Evolutionary conservation across 2,113 vertebrate genomes (phyloP), one percentile per base, ranked within the genome.

Genomic region (Halcyon senegalensis): DNA sequence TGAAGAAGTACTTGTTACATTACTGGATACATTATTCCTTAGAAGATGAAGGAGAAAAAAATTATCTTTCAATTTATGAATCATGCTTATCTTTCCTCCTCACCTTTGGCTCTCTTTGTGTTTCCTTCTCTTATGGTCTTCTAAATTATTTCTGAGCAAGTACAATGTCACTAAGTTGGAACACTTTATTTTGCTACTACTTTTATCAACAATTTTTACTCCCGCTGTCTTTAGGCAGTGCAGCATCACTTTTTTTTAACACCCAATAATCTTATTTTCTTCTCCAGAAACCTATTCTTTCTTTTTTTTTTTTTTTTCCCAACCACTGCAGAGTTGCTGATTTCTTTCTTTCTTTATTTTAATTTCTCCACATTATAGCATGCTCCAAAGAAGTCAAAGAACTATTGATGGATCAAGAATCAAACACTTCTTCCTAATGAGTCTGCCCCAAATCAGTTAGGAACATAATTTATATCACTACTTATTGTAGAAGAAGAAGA

Each of bases 71-170:
- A 97, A 87, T 97, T 97, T 97, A 95, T 95, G 96, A 98, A 96
- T 96, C 94, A 56, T 86, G 91, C 96, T 97, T 98, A 98, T 98
- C 97, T 97, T 97, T 95, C 74, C 89, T 97, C 84, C 93, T 98
- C 97, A 97, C 96, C 96, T 98, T 98, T 95, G 93, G 84, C 91
- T 96, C 81, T 90, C 92, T 97, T 98, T 97, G 93, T 97, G 91
- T 67, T 97, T 95, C 76, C 69, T 93, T 43, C 62, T 92, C 83
- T 92, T 95, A 96, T 15, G 55, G 77, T 84, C 81, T 93, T 96
- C 87, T 93, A 97, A 97, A 96, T 97, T 97, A 98, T 97, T 97
- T 97, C 94, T 92, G 86, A 44, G 69, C 73, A 91, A 95, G 89
- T 74, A 89, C 33, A 81, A 95, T 70, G 76, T 67, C 90, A 87